phyloP scores from a whole-genome alignment of 2,113 vertebrate genomes.

The Cynopterus brachyotis region DNA sequence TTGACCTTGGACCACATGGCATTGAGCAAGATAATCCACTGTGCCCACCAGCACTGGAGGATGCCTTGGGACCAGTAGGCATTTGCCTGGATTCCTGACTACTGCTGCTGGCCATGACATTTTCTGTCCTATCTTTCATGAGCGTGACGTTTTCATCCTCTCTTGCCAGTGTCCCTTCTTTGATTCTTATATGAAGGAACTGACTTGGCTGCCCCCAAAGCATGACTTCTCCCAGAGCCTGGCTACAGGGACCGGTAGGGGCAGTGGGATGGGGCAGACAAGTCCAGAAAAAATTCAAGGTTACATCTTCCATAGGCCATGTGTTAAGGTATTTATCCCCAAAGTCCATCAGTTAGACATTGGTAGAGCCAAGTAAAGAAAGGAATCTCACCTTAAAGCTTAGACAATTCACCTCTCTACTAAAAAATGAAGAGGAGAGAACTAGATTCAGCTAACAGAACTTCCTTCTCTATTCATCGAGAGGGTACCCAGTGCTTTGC shows the following conservation, averaged over 20 bases:
- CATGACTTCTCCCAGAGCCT: background rate
- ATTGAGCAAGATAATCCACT: background rate
- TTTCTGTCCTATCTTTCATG: background rate
- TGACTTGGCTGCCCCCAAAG: background rate
- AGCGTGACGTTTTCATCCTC: background rate
- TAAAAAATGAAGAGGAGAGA: background rate
- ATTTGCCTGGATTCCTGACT: background rate
- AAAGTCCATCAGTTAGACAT: background rate
- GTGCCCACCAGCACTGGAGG: background rate
- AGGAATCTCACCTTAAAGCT: background rate
- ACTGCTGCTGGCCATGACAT: accelerated
- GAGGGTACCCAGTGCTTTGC: background rate
- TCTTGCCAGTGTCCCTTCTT: background rate
- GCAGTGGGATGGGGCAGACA: background rate
- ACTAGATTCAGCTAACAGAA: background rate
- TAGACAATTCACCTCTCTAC: background rate
- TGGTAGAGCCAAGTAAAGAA: background rate
- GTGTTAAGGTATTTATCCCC: background rate
- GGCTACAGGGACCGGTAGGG: background rate
- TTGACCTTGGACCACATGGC: background rate
- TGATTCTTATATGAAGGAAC: background rate
- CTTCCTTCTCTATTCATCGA: background rate
- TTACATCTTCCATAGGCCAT: background rate
- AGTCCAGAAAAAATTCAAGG: background rate
- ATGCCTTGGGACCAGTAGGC: accelerated